A percentile compares a stretch with the other conserved stretches of the same genome.
Evolutionary conservation across 2,888 invertebrate species (phyloP).

Genomic region (Drosophila mercatorum): DNA sequence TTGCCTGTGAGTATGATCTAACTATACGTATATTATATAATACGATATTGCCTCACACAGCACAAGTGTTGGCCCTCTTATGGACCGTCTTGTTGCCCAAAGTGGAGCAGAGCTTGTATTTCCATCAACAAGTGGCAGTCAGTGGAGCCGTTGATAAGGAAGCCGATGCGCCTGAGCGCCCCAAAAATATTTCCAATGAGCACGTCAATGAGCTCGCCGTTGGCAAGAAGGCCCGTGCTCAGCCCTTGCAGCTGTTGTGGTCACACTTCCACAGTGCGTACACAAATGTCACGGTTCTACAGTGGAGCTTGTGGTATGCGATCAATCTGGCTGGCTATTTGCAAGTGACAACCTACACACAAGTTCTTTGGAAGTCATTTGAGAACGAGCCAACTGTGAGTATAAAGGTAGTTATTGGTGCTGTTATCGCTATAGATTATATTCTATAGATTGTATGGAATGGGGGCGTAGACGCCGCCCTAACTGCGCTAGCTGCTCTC

Average conservation of each 20-base stretch:
- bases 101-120: conserved; percentile 88
- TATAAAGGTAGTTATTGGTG: not conserved
- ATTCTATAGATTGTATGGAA: conserved; percentile 85
- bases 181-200: not conserved
- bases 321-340: conserved; percentile 89
- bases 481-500: conserved; percentile 89
- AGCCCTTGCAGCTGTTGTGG: conserved; percentile 85
- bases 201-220: not conserved
- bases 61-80: conserved; percentile 87
- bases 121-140: conserved; percentile 84
- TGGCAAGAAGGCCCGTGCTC: not conserved
- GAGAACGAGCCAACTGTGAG: conserved; percentile 82
- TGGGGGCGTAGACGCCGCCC: conserved; percentile 92
- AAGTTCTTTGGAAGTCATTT: conserved; percentile 89
- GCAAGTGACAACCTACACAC: conserved; percentile 89
- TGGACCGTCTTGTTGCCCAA: conserved; percentile 88
- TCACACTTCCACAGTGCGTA: conserved; percentile 87
- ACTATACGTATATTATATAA: too few species aligned
- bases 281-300: conserved; percentile 87
- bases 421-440: not conserved
- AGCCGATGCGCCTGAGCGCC: not conserved
- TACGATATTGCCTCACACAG: conserved; percentile 78
- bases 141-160: not conserved
- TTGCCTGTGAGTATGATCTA: conserved; percentile 85
- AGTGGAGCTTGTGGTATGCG: conserved; percentile 93